Percentiles rank a stretch among this genome's conserved stretches.
Evolutionary conservation across 2,113 vertebrate species (phyloP).

Genomic region (Actenoides hombroni): DNA sequence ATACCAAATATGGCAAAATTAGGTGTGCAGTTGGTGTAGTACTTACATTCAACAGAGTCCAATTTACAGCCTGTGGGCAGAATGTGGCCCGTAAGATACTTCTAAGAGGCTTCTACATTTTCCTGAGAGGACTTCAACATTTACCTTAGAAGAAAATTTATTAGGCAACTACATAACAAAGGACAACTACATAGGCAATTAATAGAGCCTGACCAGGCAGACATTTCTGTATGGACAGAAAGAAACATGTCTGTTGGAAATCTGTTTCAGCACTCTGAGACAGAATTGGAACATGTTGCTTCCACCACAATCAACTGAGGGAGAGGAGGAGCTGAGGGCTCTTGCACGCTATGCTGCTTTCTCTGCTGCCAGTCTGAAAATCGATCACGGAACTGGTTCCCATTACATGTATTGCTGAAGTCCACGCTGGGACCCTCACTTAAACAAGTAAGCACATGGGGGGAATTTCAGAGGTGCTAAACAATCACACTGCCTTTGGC

Average conservation of each 20-base stretch:
- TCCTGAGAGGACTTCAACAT: not conserved
- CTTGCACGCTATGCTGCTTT: not conserved
- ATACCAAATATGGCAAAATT: not conserved
- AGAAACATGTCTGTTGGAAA: too few species aligned
- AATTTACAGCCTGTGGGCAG: not conserved
- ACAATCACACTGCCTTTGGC: not conserved
- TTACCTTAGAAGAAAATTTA: not conserved
- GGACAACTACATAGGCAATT: not conserved
- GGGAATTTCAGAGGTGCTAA: not conserved
- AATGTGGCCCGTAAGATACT: not conserved
- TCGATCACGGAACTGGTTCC: not conserved
- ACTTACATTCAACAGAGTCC: not conserved
- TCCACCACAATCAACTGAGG: not conserved
- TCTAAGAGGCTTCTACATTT: not conserved
- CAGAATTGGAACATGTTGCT: not conserved
- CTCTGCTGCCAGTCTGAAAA: not conserved
- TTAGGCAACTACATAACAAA: not conserved
- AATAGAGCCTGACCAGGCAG: not conserved
- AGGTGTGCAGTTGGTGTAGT: not conserved
- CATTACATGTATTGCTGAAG: not conserved
- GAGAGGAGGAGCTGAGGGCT: not conserved
- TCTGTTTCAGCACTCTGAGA: not conserved
- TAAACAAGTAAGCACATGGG: not conserved
- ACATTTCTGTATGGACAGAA: not conserved
- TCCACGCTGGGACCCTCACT: not conserved